Percentiles rank a stretch among this genome's conserved stretches.
Evolutionary conservation across 1,140 invertebrate species (phyloP).

Genomic region (Hycleus cichorii): DNA sequence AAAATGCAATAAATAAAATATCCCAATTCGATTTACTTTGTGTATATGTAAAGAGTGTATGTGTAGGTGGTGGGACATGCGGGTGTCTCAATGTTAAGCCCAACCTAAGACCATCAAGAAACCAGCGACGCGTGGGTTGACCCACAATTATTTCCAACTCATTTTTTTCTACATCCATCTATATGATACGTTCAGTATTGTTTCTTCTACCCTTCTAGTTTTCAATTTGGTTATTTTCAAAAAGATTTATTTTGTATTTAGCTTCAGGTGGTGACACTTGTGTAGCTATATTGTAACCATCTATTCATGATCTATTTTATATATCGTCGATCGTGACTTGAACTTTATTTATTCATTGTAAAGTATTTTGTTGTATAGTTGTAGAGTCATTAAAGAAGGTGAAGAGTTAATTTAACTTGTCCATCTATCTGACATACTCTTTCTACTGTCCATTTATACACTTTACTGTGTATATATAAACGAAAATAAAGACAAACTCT

Average conservation of each 20-base stretch:
- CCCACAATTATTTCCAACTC: slow-evolving; percentile 9
- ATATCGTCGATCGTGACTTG: slow-evolving; percentile 4
- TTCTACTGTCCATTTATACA: not conserved
- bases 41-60: not conserved
- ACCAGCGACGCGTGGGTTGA: slow-evolving; percentile 8
- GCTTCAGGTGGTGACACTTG: no score
- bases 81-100: slow-evolving; percentile 15
- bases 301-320: no score
- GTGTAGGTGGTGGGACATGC: slow-evolving; percentile 21
- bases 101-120: slow-evolving; percentile 8
- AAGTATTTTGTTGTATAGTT: slow-evolving; percentile 1
- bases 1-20: slow-evolving; percentile 30
- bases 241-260: no score
- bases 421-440: slow-evolving; percentile 15
- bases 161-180: no score
- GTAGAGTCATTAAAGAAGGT: slow-evolving; percentile 12
- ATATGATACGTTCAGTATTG: slow-evolving; percentile 4
- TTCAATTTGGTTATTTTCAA: no score
- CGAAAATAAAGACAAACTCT: slow-evolving; percentile 32
- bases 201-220: not conserved
- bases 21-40: slow-evolving; percentile 30
- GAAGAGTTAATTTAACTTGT: slow-evolving; percentile 25
- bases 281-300: no score
- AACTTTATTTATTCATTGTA: slow-evolving; percentile 12
- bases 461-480: slow-evolving; percentile 1